Evolutionary conservation across 2,113 vertebrate genomes (phyloP).

Genomic region (Gymnogyps californianus): DNA sequence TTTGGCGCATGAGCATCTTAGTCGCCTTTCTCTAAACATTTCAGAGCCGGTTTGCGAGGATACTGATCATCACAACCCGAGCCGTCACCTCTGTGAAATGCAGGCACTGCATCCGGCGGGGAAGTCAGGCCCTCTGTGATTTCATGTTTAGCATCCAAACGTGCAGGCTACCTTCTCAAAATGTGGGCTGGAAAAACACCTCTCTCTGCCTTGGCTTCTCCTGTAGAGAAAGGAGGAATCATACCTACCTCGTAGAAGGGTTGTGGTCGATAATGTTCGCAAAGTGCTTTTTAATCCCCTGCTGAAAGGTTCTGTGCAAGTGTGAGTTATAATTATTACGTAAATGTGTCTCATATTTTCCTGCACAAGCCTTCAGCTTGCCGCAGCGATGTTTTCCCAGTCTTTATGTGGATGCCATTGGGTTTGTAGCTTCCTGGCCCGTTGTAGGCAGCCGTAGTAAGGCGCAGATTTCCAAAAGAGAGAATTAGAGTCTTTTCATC

Average conservation of each 20-base stretch:
- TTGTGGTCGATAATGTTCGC: conserved; percentile 23
- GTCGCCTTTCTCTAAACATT: not conserved
- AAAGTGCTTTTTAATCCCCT: conserved; percentile 65
- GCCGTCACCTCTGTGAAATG: not conserved
- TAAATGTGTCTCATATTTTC: conserved; percentile 54
- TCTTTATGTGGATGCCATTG: conserved; percentile 46
- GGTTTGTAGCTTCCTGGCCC: conserved; percentile 51
- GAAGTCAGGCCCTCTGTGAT: not conserved
- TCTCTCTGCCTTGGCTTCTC: not conserved
- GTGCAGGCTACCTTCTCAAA: not conserved
- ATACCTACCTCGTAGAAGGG: conserved; percentile 37
- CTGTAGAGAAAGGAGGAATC: not conserved
- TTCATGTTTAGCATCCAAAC: not conserved
- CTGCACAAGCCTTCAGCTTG: conserved; percentile 4
- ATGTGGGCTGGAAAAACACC: not conserved
- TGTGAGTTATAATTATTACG: conserved; percentile 62
- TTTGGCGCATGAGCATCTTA: not conserved
- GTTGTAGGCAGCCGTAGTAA: not conserved
- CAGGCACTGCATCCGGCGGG: not conserved
- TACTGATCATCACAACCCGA: not conserved
- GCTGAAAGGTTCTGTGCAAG: conserved; percentile 37
- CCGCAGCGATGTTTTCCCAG: conserved; percentile 37
- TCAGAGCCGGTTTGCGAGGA: not conserved
- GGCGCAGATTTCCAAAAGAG: not conserved
- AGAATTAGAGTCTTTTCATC: not conserved